Base-by-base conservation (phyloP, 2,113 vertebrate species). In the Osmerus eperlanus region DNA sequence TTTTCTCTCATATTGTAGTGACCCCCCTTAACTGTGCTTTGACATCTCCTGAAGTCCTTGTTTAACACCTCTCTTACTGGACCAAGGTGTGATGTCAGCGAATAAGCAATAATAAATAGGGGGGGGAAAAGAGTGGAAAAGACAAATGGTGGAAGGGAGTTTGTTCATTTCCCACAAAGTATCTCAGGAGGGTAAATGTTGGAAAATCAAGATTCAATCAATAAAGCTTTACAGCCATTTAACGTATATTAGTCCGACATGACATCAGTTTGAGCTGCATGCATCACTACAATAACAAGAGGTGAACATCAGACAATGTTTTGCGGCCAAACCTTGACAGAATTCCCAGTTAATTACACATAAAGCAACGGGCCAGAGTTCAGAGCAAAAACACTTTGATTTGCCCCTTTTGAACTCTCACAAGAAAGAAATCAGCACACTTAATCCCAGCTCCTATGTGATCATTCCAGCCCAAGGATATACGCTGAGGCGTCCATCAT, bases 21-120 rank as follows among this genome's bases (percentile, higher is more conserved):
- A 84, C 91, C 87, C 91, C 8, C 41, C 93, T 92, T 91, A 91
- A 94, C 92, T 91, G 85, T 94, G 91, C 93, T 95, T 93, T 95
- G 94, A 95, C 94, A 95, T 93, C 92, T 94, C 92, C 92, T 88
- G 92, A 95, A 94, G 93, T 94, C 93, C 91, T 93, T 93, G 90
- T 94, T 95, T 95, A 95, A 89, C 95, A 95, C 94, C 91, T 95
- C 75, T 94, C 91, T 92, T 90, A 89, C 90, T 94, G 92, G 91
- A 90, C 87, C 88, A 89, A 90, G 92, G 94, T 95, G 95, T 94
- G 94, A 96, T 94, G 92, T 89, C 91, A 91, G 86, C 91, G 95
- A 94, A 94, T 95, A 47, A 95, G 93, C 87, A 90, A 87, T 92
- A 47, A 88, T 91, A 92, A 90, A 92, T 92, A 88, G n/a, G n/a